Conservation (phyloP, 2,888 invertebrate genomes). For the Elysia crispata region DNA sequence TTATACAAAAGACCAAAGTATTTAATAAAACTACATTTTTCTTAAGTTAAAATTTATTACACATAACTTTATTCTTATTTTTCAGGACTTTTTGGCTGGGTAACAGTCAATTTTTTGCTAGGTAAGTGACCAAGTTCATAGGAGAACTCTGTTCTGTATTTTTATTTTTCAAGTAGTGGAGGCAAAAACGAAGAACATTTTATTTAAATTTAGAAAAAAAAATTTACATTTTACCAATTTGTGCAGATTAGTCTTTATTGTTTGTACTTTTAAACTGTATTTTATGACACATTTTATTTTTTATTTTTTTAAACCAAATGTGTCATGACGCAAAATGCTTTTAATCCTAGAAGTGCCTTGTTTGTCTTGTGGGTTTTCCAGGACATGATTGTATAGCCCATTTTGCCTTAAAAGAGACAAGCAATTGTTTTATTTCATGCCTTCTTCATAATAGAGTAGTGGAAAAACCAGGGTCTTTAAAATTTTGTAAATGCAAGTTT, state of each 20-base stretch:
- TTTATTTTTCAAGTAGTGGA: background rate
- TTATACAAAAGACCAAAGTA: too few species aligned
- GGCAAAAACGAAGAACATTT: background rate
- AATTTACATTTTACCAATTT: background rate
- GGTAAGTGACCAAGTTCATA: conserved; percentile 71
- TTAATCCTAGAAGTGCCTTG: too few species aligned
- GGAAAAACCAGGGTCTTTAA: too few species aligned
- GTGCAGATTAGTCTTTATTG: background rate
- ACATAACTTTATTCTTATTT: conserved; percentile 38
- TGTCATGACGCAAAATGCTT: too few species aligned
- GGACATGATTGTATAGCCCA: too few species aligned
- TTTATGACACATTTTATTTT: background rate
- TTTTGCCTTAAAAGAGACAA: too few species aligned
- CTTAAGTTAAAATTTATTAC: background rate
- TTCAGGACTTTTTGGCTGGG: conserved; percentile 93
- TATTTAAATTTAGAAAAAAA: background rate
- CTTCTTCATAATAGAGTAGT: too few species aligned
- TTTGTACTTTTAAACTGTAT: background rate
- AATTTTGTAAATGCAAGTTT: too few species aligned
- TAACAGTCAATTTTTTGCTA: conserved; percentile 93
- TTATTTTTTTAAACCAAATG: background rate
- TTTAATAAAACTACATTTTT: too few species aligned
- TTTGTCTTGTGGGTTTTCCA: too few species aligned
- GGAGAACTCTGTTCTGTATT: background rate
- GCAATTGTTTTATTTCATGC: too few species aligned